Evolutionary conservation across 2,888 invertebrate species (phyloP).

Genomic region (Eristalis intricaria): DNA sequence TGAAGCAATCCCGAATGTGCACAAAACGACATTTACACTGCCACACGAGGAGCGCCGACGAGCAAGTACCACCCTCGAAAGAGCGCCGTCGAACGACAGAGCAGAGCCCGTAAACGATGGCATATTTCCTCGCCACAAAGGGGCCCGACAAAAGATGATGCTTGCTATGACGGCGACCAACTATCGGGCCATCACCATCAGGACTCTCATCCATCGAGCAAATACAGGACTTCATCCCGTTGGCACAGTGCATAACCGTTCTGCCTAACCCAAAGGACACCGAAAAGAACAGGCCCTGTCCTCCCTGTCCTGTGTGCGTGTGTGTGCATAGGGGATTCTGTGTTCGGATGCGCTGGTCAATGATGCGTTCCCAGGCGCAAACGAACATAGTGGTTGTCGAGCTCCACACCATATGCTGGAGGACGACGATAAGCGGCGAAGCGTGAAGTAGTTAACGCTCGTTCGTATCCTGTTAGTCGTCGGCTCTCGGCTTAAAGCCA

Average conservation of each 20-base stretch:
- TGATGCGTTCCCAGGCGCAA: slow-evolving; percentile 66
- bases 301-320: slow-evolving; percentile 12
- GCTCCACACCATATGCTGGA: slow-evolving; percentile 54
- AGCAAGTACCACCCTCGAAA: too few species aligned
- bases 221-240: slow-evolving; percentile 36
- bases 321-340: slow-evolving; percentile 15
- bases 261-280: slow-evolving; percentile 27
- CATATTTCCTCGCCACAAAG: slow-evolving; percentile 60
- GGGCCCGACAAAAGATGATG: slow-evolving; percentile 47
- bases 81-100: too few species aligned
- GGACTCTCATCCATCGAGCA: slow-evolving; percentile 38
- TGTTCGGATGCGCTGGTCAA: slow-evolving; percentile 41
- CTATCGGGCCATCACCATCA: slow-evolving; percentile 36
- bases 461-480: slow-evolving; percentile 64
- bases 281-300: not conserved
- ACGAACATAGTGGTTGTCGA: slow-evolving; percentile 21
- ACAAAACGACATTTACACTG: not conserved
- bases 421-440: slow-evolving; percentile 63
- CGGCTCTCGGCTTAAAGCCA: slow-evolving; percentile 62
- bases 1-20: slow-evolving; percentile 36
- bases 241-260: slow-evolving; percentile 48
- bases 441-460: slow-evolving; percentile 70
- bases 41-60: not conserved
- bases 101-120: slow-evolving; percentile 55
- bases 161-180: slow-evolving; percentile 41